Conservation (phyloP, 2,797 vertebrate genomes). For the Heteromormyrus szaboi region DNA sequence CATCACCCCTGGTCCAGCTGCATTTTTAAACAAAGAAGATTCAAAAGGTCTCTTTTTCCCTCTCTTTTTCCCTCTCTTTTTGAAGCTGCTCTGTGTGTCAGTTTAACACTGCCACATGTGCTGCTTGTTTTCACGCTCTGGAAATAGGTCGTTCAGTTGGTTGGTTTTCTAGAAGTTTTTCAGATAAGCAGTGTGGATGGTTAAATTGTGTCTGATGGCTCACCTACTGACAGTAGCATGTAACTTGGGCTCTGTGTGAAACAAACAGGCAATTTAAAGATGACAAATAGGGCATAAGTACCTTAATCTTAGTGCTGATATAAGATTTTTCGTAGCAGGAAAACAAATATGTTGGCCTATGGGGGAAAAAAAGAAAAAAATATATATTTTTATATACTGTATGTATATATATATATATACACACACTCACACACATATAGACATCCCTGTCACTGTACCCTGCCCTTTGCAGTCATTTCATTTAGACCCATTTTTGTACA, state of each 20-base stretch:
- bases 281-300: not conserved
- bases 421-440: not conserved
- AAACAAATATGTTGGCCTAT: not conserved
- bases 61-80: not conserved
- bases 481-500: not conserved
- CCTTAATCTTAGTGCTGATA: not conserved
- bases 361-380: not conserved
- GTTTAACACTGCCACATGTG: not conserved
- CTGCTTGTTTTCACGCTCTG: not conserved
- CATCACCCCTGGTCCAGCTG: not conserved
- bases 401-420: no score
- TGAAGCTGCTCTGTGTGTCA: not conserved
- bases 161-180: not conserved
- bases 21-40: not conserved
- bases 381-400: no score
- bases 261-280: not conserved
- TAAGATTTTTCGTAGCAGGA: not conserved
- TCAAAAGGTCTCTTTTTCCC: no score
- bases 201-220: not conserved
- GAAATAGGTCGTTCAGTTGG: not conserved
- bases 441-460: not conserved
- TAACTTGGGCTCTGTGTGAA: not conserved
- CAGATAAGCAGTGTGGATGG: not conserved
- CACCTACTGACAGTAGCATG: not conserved
- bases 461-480: not conserved